Evolutionary conservation across 2,797 vertebrate species (phyloP).

Genomic region (Nasua narica): DNA sequence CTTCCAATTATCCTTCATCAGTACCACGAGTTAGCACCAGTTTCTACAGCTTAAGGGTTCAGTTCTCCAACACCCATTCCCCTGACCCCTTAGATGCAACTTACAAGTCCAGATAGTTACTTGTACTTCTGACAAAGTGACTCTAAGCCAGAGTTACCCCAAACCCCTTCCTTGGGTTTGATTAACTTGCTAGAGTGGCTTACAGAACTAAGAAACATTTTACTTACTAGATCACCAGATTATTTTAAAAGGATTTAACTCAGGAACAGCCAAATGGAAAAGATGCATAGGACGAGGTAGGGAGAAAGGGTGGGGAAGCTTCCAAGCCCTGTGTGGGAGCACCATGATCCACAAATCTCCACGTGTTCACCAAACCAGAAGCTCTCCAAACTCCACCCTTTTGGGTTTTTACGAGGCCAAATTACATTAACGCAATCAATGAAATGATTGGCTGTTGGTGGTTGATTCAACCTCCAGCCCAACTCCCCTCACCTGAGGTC

Average conservation of each 20-base stretch:
- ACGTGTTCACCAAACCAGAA: neutral
- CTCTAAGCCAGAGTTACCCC: neutral
- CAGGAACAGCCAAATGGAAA: neutral
- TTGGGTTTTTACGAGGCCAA: neutral
- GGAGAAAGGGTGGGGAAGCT: neutral
- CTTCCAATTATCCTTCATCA: neutral
- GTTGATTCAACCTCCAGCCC: neutral
- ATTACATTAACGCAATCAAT: neutral
- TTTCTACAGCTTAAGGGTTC: neutral
- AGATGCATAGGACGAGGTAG: neutral
- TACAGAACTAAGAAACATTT: neutral
- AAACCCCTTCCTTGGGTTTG: neutral
- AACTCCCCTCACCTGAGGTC: neutral
- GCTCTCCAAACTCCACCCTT: neutral
- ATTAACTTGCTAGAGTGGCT: neutral
- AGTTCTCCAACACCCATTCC: neutral
- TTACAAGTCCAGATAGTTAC: neutral
- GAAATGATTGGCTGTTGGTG: neutral
- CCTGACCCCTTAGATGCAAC: neutral
- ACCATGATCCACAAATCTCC: neutral
- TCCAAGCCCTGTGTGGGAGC: neutral
- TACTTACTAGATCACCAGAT: neutral
- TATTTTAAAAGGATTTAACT: neutral
- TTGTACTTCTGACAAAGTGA: neutral
- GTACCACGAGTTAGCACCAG: neutral